These are phyloP conservation scores for Pogonomyrmex californicus DNA, from an alignment of 1,140 invertebrate species.

Conservation along the genomic window DNA sequence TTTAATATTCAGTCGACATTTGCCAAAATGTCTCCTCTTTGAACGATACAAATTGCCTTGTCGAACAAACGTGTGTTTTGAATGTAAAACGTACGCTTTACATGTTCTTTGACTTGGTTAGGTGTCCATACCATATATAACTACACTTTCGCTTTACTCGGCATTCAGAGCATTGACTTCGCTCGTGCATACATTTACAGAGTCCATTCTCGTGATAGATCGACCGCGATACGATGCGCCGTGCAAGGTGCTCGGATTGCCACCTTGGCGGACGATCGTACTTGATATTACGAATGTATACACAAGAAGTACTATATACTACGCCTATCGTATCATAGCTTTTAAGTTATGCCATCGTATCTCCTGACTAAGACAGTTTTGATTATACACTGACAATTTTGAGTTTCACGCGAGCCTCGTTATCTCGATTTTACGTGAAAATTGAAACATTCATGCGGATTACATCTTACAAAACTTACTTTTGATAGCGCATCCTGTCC, in stretches of 20 bases:
- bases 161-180: constrained; percentile 52
- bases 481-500: neutral
- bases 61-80: neutral
- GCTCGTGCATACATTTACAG: constrained; percentile 28
- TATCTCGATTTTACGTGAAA: neutral
- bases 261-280: constrained; percentile 24
- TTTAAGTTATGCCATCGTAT: neutral
- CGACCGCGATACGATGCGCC: constrained; percentile 36
- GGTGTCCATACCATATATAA: neutral
- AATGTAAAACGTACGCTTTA: neutral
- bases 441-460: constrained; percentile 18
- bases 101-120: neutral
- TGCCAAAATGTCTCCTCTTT: neutral
- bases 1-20: neutral
- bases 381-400: neutral
- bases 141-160: constrained; percentile 36
- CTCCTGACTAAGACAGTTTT: constrained; percentile 5
- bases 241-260: constrained; percentile 13
- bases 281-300: constrained; percentile 23
- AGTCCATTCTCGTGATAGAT: constrained; percentile 36
- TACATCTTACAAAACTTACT: neutral
- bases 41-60: neutral
- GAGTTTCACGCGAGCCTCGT: neutral
- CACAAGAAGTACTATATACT: neutral
- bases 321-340: neutral